Conservation (phyloP, 2,113 vertebrate genomes). For the Triplophysa tibetana region DNA sequence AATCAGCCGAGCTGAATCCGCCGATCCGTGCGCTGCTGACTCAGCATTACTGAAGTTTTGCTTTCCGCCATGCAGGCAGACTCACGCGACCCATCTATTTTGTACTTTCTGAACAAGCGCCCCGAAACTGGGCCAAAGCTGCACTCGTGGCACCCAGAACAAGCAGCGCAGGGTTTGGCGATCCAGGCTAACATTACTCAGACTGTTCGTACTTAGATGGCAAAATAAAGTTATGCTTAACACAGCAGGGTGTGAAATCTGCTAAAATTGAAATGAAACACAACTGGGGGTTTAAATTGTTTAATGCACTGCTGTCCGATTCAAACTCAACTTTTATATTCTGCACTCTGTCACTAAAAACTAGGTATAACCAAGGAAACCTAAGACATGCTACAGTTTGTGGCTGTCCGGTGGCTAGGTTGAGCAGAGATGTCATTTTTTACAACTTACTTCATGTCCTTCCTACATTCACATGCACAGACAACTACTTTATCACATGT, state of each 20-base stretch:
- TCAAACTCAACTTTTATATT: background rate
- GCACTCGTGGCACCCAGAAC: background rate
- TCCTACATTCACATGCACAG: background rate
- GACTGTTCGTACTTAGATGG: background rate
- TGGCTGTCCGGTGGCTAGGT: background rate
- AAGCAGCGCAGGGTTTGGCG: background rate
- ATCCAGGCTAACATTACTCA: background rate
- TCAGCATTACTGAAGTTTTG: constrained; percentile 56
- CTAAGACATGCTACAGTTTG: background rate
- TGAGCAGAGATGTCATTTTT: background rate
- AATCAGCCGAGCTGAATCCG: constrained; percentile 51
- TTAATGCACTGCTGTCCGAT: background rate
- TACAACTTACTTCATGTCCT: no score
- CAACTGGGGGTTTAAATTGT: background rate
- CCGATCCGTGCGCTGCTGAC: constrained; percentile 59
- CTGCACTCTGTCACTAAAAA: background rate
- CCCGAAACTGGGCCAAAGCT: background rate
- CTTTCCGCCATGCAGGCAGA: constrained; percentile 47
- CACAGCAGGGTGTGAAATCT: constrained; percentile 15
- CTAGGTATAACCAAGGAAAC: background rate
- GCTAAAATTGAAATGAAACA: constrained; percentile 1
- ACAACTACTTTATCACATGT: constrained; percentile 1
- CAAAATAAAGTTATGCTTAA: constrained; percentile 29
- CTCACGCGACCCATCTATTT: constrained; percentile 38
- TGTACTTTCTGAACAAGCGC: constrained; percentile 8